Percentiles rank a stretch among this genome's conserved stretches.
These are phyloP conservation scores for Anhinga anhinga DNA, from an alignment of 2,113 vertebrate genomes.

Conservation along the genomic window DNA sequence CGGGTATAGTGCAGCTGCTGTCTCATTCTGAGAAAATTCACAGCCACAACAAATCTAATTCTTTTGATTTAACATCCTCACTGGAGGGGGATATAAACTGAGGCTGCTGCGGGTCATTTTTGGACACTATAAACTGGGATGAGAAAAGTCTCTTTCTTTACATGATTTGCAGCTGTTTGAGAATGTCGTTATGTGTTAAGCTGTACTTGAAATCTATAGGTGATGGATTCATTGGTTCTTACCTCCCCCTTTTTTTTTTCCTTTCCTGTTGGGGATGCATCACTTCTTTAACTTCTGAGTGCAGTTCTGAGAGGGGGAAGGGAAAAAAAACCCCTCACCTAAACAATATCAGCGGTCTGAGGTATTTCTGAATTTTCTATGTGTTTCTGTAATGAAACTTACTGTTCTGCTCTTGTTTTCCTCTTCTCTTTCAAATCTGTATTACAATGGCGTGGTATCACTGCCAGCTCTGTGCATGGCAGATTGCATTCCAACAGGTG, in stretches of 20 bases:
- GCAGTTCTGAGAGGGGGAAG: not conserved
- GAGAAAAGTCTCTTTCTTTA: not conserved
- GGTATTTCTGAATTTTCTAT: not conserved
- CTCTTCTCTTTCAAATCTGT: not conserved
- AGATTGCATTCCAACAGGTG: slow-evolving; percentile 17
- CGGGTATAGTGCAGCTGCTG: not conserved
- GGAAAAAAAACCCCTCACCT: not conserved
- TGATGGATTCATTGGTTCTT: not conserved
- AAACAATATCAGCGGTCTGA: not conserved
- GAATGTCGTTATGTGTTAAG: not conserved
- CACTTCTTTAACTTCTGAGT: not conserved
- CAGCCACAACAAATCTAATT: not conserved
- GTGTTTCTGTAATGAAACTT: not conserved
- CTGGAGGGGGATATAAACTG: not conserved
- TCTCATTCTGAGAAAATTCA: not conserved
- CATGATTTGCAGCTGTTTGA: not conserved
- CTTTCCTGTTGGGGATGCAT: not conserved
- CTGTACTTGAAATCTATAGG: not conserved
- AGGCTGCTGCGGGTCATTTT: not conserved
- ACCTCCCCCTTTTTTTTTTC: fast-evolving
- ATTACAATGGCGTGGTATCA: not conserved
- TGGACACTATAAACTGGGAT: not conserved
- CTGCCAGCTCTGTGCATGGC: not conserved
- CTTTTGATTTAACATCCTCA: not conserved
- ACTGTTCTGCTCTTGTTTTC: not conserved